Evolutionary conservation across 2,888 invertebrate genomes (phyloP), one percentile per base, ranked within the genome.

Genomic region (Erebia ligea): DNA sequence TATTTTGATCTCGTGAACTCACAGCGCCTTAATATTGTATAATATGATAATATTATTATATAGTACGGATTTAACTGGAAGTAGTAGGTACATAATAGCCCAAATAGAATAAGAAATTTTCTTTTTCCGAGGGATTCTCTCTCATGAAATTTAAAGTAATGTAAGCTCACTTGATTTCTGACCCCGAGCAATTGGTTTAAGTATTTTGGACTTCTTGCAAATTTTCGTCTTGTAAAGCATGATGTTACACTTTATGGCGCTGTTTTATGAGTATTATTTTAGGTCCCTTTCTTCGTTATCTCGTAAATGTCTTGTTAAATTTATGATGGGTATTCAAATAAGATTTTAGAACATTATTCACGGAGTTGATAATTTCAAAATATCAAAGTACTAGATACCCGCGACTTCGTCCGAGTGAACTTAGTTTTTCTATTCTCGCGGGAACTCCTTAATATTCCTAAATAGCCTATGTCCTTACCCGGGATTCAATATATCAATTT

Each of bases 121-220:
- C 65, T 65, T 64, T 64, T 69, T 68, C 54, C 67, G 65, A 54
- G 65, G 57, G 58, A 69, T 71, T 58, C 52, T 15, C 69, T 56
- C 67, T 79, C 75, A 80, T 81, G 78, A 79, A 81, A 81, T 84
- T 84, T 81, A 82, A 80, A 80, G 78, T 83, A 84, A 87, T 83
- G 76, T 77, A 81, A 84, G 84, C 86, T 83, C 79, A 79, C 80
- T 82, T 86, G 85, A 87, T 86, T 85, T 83, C 78, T 81, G 82
- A 85, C 83, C 81, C 78, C 79, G 76, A 59, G 58, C 73, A 81
- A 80, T 82, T 77, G 78, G 76, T 82, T 83, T 79, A n/a, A n/a
- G n/a, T n/a, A 78, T 80, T 72, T 69, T 63, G 25, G 69, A 77
- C n/a, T 56, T 73, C 40, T 68, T 62, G 48, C n/a, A 66, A 66